Evolutionary conservation across 2,888 invertebrate species (phyloP), one percentile per base, ranked within the genome.

Genomic region (Globia sparganii): DNA sequence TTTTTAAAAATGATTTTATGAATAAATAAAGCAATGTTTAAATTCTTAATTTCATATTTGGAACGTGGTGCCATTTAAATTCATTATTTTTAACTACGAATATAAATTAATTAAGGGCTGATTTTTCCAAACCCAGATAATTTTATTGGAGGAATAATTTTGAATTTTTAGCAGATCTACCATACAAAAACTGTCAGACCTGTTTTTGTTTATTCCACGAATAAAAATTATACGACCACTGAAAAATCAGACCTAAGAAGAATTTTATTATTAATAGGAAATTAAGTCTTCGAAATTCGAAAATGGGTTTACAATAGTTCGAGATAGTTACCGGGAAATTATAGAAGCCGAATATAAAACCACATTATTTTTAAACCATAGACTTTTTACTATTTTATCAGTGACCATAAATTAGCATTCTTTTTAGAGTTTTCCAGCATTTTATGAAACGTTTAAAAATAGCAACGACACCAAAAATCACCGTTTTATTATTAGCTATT

Each of bases 401-500:
- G 34, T 25, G 25, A 37, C 11, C 28, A 25, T 75, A 46, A 25
- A 74, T 28, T n/a, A 25, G 3, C 34, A 61, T 53, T 34, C 25
- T 1, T 53, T 25, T 53, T 53, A 61, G 34, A 65, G 9, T 64
- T 28, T 34, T 74, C 15, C n/a, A 66, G n/a, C 43, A 56, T 81
- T 67, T 62, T 43, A 56, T 62, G 53, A 59, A 78, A 46, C 37
- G 11, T 59, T 70, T 65, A 78, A 70, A 77, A 78, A 70, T 70
- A 56, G 71, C 62, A 77, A 81, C 58, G 82, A 70, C 72, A 66
- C 43, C 58, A 80, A 72, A 81, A 65, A 72, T 77, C 37, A 49
- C 31, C 37, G 64, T 78, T 84, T 87, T 78, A 75, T 87, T 78
- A 75, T 82, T 85, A 49, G 53, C 75, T 68, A 81, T 80, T 79